Conservation (phyloP, 2,888 invertebrate genomes). For the Agrotis exclamationis region DNA sequence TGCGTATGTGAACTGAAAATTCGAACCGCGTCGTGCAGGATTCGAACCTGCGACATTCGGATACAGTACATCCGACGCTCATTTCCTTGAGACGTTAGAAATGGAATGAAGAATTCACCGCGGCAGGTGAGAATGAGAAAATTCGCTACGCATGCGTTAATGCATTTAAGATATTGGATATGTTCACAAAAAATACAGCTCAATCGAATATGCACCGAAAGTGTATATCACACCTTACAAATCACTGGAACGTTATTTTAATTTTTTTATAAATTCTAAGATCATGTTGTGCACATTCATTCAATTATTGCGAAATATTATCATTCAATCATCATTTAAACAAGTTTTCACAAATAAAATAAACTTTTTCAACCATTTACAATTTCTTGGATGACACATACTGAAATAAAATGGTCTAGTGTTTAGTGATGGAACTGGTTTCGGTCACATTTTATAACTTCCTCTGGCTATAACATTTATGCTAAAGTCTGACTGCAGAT, state of each 20-base stretch:
- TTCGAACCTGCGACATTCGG: too few relatives aligned
- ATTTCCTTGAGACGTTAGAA: too few relatives aligned
- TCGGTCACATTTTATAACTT: neutral
- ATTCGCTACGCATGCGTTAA: too few relatives aligned
- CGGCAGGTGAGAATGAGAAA: too few relatives aligned
- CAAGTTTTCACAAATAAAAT: conserved; percentile 16
- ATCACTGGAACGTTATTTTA: conserved; percentile 50
- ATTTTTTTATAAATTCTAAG: conserved; percentile 11
- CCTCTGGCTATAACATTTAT: neutral
- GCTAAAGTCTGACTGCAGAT: too few relatives aligned
- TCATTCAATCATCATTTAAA: conserved; percentile 10
- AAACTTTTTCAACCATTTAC: conserved; percentile 27
- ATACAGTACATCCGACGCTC: too few relatives aligned
- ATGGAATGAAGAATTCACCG: too few relatives aligned
- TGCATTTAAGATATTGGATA: too few relatives aligned
- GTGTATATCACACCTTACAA: conserved; percentile 25
- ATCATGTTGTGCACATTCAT: conserved; percentile 35
- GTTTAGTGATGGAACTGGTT: conserved; percentile 9
- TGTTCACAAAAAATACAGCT: neutral
- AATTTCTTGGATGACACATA: conserved; percentile 43
- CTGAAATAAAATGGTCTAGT: neutral
- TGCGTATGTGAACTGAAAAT: too few relatives aligned
- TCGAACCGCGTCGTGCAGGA: too few relatives aligned
- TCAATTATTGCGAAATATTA: conserved; percentile 25
- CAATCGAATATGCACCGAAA: neutral